These are phyloP conservation scores for Cyanistes caeruleus DNA, from an alignment of 2,113 vertebrate species.

Conservation along the genomic window DNA sequence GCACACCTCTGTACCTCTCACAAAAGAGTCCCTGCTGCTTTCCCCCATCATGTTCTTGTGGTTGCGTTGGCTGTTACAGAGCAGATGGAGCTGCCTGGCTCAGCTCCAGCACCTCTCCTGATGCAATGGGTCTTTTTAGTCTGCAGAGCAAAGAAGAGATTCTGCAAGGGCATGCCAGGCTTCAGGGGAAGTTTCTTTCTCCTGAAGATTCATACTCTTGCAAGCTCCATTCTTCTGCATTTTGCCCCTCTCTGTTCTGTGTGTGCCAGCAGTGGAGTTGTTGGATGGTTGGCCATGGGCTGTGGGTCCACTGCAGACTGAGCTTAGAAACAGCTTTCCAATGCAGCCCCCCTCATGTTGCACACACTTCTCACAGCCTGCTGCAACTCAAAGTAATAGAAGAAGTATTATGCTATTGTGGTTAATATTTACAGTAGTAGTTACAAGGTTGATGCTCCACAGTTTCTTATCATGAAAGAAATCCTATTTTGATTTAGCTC, in stretches of 20 bases:
- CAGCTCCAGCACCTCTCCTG: neutral
- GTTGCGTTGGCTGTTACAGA: neutral
- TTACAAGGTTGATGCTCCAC: neutral
- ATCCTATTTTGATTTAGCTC: neutral
- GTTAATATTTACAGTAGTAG: neutral
- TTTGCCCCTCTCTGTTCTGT: neutral
- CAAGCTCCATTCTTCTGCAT: neutral
- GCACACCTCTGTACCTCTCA: neutral
- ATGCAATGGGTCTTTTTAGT: neutral
- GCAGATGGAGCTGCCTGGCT: neutral
- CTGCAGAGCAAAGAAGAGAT: neutral
- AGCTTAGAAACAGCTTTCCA: neutral
- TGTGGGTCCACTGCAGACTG: neutral
- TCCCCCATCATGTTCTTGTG: neutral
- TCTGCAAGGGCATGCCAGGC: neutral
- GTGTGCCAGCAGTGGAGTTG: fast-evolving
- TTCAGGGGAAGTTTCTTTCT: neutral
- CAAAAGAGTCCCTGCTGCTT: neutral
- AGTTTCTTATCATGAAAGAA: neutral
- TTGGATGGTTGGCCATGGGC: neutral
- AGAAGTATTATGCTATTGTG: neutral
- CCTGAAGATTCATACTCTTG: neutral
- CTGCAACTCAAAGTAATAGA: neutral
- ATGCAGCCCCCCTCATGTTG: neutral
- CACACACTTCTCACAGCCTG: neutral